These are phyloP conservation scores for Trachelus tabidus DNA, from an alignment of 2,888 invertebrate genomes.

Conservation along the genomic window DNA sequence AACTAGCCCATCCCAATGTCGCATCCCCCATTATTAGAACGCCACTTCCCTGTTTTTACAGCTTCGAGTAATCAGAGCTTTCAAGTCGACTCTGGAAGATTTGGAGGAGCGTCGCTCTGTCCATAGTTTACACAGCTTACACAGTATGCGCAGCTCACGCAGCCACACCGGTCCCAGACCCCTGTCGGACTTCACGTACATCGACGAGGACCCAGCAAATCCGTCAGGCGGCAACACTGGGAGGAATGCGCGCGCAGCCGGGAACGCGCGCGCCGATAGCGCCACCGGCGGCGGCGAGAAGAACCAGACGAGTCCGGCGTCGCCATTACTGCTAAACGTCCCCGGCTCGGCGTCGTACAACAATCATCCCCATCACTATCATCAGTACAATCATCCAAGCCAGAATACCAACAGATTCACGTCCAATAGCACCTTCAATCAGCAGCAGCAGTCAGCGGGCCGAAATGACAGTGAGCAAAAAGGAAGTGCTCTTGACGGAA, in stretches of 20 bases:
- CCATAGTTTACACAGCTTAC: slow-evolving; percentile 95
- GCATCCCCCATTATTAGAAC: slow-evolving; percentile 53
- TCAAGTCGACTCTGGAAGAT: slow-evolving; percentile 99
- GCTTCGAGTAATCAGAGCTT: slow-evolving; percentile 99
- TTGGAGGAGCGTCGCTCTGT: slow-evolving; percentile 98
- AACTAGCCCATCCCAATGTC: slow-evolving; percentile 58
- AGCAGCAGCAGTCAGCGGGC: slow-evolving; percentile 42
- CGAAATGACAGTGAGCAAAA: slow-evolving; percentile 48
- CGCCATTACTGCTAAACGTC: slow-evolving; percentile 60
- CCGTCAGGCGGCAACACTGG: slow-evolving; percentile 55
- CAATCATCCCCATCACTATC: slow-evolving; percentile 52
- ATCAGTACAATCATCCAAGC: slow-evolving; percentile 39
- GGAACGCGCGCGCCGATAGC: slow-evolving; percentile 74
- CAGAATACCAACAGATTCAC: slow-evolving; percentile 39
- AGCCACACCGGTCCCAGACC: slow-evolving; percentile 80
- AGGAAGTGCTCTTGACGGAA: slow-evolving; percentile 50
- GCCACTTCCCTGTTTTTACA: slow-evolving; percentile 81
- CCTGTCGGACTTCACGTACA: slow-evolving; percentile 86
- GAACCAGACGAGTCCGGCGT: slow-evolving; percentile 56
- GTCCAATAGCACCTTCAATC: slow-evolving; percentile 46
- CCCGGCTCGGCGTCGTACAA: slow-evolving; percentile 50
- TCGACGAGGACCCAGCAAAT: slow-evolving; percentile 76
- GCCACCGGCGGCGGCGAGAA: slow-evolving; percentile 64
- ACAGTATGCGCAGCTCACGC: slow-evolving; percentile 84
- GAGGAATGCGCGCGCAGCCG: slow-evolving; percentile 51